Percentiles rank a stretch among this genome's conserved stretches.
Evolutionary conservation across 1,140 invertebrate genomes (phyloP).

Genomic region (Danaus melanippus): DNA sequence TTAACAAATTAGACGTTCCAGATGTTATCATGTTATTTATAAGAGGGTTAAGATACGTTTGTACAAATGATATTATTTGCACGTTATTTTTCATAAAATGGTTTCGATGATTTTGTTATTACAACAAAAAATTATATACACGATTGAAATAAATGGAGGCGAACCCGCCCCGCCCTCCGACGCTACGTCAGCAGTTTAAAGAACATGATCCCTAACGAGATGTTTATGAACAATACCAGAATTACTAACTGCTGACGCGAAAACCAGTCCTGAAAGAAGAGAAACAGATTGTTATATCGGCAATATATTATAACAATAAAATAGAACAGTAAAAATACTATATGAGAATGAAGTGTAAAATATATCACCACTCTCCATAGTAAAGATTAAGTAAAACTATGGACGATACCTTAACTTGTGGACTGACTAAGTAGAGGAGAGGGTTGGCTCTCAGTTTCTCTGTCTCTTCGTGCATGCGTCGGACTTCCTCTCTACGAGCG

Average conservation of each 20-base stretch:
- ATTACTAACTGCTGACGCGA: constrained; percentile 96
- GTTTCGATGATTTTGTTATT: constrained; percentile 14
- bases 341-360: no score
- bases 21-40: constrained; percentile 11
- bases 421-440: constrained; percentile 94
- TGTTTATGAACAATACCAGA: constrained; percentile 95
- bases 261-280: constrained; percentile 92
- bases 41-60: constrained; percentile 22
- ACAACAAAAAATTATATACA: constrained; percentile 17
- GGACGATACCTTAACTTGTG: constrained; percentile 90
- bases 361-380: not conserved
- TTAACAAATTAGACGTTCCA: constrained; percentile 23
- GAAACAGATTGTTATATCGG: constrained; percentile 6
- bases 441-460: constrained; percentile 95
- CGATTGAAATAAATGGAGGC: constrained; percentile 28
- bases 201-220: constrained; percentile 96
- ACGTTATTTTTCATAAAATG: constrained; percentile 1
- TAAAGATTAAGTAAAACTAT: constrained; percentile 1
- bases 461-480: constrained; percentile 91
- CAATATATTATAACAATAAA: no score
- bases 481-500: constrained; percentile 92
- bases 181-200: constrained; percentile 95
- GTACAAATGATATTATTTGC: constrained; percentile 34
- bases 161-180: constrained; percentile 54
- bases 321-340: no score